Conservation (phyloP, 2,113 vertebrate genomes). For the Semnopithecus entellus region DNA sequence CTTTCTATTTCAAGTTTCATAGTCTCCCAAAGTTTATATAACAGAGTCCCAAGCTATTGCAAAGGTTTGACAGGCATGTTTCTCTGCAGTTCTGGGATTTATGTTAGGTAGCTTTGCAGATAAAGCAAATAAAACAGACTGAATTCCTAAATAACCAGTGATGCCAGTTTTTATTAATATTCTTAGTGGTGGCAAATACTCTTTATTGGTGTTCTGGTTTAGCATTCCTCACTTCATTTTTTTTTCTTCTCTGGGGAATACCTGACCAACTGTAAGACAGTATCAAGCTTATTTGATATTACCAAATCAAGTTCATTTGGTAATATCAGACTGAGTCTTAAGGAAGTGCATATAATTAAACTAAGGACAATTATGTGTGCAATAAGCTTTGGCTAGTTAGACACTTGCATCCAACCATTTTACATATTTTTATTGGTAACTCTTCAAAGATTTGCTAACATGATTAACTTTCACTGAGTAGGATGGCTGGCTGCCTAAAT, state of each 20-base stretch:
- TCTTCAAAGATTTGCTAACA: background rate
- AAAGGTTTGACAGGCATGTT: slow-evolving; percentile 23
- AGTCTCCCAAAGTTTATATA: slow-evolving; percentile 46
- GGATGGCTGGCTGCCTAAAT: background rate
- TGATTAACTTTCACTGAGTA: background rate
- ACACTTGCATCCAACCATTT: background rate
- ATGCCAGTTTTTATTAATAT: background rate
- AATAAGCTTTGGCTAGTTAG: background rate
- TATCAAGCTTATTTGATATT: background rate
- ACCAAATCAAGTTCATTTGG: background rate
- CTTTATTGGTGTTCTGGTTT: background rate
- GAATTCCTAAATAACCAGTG: slow-evolving; percentile 12
- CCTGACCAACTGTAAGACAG: background rate
- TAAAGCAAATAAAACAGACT: slow-evolving; percentile 22
- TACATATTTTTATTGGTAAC: background rate
- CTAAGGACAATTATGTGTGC: background rate
- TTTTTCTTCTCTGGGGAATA: background rate
- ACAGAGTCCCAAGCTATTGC: background rate
- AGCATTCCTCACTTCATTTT: background rate
- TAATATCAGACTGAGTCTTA: background rate
- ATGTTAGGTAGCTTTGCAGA: background rate
- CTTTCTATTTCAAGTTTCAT: slow-evolving; percentile 50
- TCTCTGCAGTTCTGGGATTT: slow-evolving; percentile 32
- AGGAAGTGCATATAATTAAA: background rate
- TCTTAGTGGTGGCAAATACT: slow-evolving; percentile 17